Base-by-base conservation (phyloP, 2,888 invertebrate species). In the Pseudanteris insignis region DNA sequence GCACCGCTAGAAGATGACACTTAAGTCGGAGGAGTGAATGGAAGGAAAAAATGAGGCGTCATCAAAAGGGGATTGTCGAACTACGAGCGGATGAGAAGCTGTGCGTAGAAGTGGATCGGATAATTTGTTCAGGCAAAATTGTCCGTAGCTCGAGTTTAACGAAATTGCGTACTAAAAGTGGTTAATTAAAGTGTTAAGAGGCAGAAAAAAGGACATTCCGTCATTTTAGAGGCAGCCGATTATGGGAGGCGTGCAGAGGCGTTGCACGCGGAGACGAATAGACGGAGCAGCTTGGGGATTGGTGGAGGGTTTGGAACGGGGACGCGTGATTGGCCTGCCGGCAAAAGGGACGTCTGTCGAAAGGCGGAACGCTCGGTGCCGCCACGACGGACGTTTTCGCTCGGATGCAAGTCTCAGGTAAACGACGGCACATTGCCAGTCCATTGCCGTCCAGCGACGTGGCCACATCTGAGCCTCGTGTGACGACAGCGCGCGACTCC, bases 361-460 rank as follows among this genome's bases (percentile, higher is more conserved):
- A n/a, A n/a, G 26, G 26, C 9, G 26, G 26, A 5, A 26, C 26
- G 4, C 26, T 1, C 32, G 32, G 32, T 54, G 65, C 61, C 53
- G 64, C 63, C n/a, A 32, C 14, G 37, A 26, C 21, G 61, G n/a
- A n/a, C n/a, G n/a, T n/a, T n/a, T n/a, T n/a, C 62, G 67, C 63
- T 65, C 65, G 53, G 63, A 7, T 9, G 14, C 51, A 75, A 72
- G 72, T 71, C 72, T 73, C 77, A 77, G 77, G 75, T 77, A 75
- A 73, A 67, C 68, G 72, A 72, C 72, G 74, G 69, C 62, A 66
- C 70, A 71, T 72, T 73, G 73, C 72, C 78, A 79, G 79, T 79
- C 72, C 73, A 77, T 74, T 78, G 73, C 73, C 76, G 77, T 77
- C 76, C 78, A 77, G 75, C 78, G 78, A 70, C 74, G 79, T 74